A percentile compares a stretch with the other conserved stretches of the same genome.
phyloP scores from a whole-genome alignment of 2,888 invertebrate species.

The Lingula anatina region DNA sequence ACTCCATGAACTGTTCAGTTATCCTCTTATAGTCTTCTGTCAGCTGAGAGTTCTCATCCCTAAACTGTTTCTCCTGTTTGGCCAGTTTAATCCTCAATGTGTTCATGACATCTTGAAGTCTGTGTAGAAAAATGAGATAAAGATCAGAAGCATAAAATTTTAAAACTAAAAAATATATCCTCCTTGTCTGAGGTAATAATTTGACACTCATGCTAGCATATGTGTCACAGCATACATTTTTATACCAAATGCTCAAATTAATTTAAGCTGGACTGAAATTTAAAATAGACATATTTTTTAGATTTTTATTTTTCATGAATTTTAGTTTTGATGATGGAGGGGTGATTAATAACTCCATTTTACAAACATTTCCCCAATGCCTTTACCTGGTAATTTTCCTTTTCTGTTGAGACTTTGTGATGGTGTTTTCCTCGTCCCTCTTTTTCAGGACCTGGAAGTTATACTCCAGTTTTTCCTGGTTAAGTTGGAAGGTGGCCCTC shows the following conservation, averaged over 20 bases:
- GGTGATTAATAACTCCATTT: too few species aligned
- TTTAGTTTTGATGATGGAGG: too few species aligned
- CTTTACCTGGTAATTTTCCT: constrained; percentile 48
- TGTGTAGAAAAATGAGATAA: too few species aligned
- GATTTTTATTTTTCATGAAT: too few species aligned
- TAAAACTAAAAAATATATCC: too few species aligned
- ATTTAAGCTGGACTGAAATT: too few species aligned
- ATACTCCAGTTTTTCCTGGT: constrained; percentile 85
- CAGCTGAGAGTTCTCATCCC: constrained; percentile 64
- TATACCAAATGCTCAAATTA: too few species aligned
- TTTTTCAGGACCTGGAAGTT: constrained; percentile 78
- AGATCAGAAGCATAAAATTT: too few species aligned
- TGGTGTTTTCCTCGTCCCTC: constrained; percentile 70
- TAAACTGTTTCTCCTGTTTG: constrained; percentile 62
- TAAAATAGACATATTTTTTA: too few species aligned
- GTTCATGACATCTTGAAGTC: constrained; percentile 63
- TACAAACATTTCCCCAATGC: not conserved
- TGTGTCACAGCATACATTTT: too few species aligned
- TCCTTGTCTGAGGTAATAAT: too few species aligned
- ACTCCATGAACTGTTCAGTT: constrained; percentile 48
- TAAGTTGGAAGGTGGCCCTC: constrained; percentile 75
- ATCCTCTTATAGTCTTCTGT: constrained; percentile 60
- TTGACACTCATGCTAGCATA: too few species aligned
- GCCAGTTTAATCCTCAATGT: constrained; percentile 63
- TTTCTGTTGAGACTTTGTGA: constrained; percentile 53